Evolutionary conservation across 2,797 vertebrate species (phyloP).

Genomic region (Chaenodraco wilsoni): DNA sequence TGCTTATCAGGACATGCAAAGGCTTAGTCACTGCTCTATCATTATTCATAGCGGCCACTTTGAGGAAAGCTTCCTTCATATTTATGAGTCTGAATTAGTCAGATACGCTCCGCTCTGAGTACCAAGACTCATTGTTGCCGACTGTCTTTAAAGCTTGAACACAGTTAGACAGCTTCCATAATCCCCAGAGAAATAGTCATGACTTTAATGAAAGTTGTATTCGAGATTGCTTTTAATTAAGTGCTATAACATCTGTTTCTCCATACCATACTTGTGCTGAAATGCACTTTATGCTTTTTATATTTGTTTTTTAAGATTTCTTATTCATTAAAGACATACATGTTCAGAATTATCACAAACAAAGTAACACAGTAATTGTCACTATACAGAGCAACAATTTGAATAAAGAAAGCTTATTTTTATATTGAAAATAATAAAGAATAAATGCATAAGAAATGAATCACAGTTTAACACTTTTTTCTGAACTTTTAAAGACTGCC

Average conservation of each 20-base stretch:
- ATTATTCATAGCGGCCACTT: constrained; percentile 57
- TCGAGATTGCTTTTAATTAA: constrained; percentile 16
- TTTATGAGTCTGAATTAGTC: constrained; percentile 61
- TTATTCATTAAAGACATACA: background rate
- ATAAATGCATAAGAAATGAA: constrained; percentile 38
- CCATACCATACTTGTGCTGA: background rate
- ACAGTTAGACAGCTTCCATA: constrained; percentile 33
- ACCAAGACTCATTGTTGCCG: constrained; percentile 33
- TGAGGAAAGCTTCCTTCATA: constrained; percentile 36
- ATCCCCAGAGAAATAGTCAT: background rate
- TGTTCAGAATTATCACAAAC: background rate
- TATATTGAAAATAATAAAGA: constrained; percentile 21
- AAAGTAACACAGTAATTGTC: background rate
- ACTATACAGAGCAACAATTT: background rate
- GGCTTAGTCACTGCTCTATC: constrained; percentile 51
- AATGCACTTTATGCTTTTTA: background rate
- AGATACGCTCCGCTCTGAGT: constrained; percentile 43
- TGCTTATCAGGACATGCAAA: constrained; percentile 21
- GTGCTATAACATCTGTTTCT: constrained; percentile 1
- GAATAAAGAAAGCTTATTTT: constrained; percentile 9
- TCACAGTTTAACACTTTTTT: constrained; percentile 19
- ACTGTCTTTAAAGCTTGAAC: constrained; percentile 45
- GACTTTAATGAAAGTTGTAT: background rate
- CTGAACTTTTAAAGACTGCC: constrained; percentile 42
- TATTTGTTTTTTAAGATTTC: background rate